Conservation (phyloP, 2,113 vertebrate species). For the Gnathonemus longibarbis region DNA sequence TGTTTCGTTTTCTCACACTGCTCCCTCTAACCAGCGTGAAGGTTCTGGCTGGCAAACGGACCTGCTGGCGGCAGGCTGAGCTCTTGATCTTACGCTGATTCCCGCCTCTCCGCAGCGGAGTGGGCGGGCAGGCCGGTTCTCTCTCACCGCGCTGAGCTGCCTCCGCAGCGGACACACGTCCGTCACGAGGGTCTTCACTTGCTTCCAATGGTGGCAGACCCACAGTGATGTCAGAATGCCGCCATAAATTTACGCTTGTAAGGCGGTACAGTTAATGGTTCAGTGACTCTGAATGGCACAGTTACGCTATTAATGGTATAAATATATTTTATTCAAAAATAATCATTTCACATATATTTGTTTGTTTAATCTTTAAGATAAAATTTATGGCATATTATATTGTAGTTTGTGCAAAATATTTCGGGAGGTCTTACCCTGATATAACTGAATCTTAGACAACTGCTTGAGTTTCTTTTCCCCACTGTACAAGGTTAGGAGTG, state of each 20-base stretch:
- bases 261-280: neutral
- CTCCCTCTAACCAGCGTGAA: constrained; percentile 73
- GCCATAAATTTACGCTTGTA: neutral
- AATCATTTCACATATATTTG: neutral
- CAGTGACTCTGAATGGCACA: neutral
- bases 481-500: neutral
- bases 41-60: constrained; percentile 74
- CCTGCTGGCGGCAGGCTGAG: constrained; percentile 60
- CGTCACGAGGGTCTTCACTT: constrained; percentile 14
- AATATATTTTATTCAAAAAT: neutral
- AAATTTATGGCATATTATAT: neutral
- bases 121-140: constrained; percentile 33
- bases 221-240: no score
- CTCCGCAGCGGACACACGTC: constrained; percentile 36
- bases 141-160: constrained; percentile 23
- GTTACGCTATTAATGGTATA: neutral
- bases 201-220: constrained; percentile 24
- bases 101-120: constrained; percentile 47
- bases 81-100: constrained; percentile 69
- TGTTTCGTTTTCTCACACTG: constrained; percentile 61
- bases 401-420: neutral
- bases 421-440: neutral
- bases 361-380: neutral
- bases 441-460: neutral
- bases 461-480: neutral